A percentile compares a stretch with the other conserved stretches of the same genome.
phyloP scores from a whole-genome alignment of 2,888 invertebrate genomes.

The Cylloceria caligata region DNA sequence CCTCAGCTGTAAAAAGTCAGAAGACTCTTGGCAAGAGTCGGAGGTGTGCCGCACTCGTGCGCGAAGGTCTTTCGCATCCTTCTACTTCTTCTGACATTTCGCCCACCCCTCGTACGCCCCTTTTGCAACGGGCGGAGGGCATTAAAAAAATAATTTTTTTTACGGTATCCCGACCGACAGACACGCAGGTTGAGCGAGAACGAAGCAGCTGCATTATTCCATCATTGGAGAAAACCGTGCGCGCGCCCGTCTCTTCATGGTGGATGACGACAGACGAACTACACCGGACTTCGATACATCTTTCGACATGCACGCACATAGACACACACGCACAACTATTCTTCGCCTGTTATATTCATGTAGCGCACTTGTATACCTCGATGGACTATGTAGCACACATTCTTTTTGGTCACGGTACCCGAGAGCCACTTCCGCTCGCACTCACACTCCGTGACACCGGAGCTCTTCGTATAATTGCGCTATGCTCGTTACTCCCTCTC shows the following conservation, averaged over 20 bases:
- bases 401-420: conserved; percentile 80
- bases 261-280: conserved; percentile 61
- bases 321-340: not conserved
- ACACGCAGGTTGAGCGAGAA: conserved; percentile 17
- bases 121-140: not conserved
- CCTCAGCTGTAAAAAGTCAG: conserved; percentile 5
- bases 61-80: conserved; percentile 54
- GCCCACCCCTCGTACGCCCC: conserved; percentile 12
- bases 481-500: conserved; percentile 35
- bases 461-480: conserved; percentile 68
- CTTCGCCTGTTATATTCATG: not conserved
- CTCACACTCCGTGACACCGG: conserved; percentile 77
- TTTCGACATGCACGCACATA: conserved; percentile 48
- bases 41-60: conserved; percentile 59
- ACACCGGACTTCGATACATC: conserved; percentile 61
- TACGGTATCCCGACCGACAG: conserved; percentile 13
- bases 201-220: conserved; percentile 34
- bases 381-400: conserved; percentile 69
- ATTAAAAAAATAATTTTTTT: conserved; percentile 20
- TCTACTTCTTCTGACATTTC: conserved; percentile 37
- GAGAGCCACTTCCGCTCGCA: conserved; percentile 79
- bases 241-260: conserved; percentile 56
- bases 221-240: conserved; percentile 48
- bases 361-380: conserved; percentile 24
- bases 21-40: conserved; percentile 23